Evolutionary conservation across 2,797 vertebrate genomes (phyloP).

Genomic region (Myotis pilosus): DNA sequence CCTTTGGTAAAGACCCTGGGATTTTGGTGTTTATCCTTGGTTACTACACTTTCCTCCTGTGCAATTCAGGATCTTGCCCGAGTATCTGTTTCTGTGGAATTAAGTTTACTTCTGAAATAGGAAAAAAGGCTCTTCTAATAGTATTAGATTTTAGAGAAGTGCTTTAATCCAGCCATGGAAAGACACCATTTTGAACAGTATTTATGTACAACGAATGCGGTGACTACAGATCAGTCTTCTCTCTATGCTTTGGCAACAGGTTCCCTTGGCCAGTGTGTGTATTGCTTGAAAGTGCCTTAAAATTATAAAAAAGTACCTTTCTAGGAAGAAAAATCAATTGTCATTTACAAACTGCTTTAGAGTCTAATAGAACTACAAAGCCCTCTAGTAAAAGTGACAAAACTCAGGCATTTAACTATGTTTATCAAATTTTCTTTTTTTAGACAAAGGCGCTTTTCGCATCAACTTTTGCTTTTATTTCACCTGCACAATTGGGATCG

Average conservation of each 20-base stretch:
- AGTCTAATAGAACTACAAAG: conserved; percentile 17
- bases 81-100: conserved; percentile 22
- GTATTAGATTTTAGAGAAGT: background rate
- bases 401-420: conserved; percentile 47
- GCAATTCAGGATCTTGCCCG: conserved; percentile 14
- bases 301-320: background rate
- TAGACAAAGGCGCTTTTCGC: conserved; percentile 22
- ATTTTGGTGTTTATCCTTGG: conserved; percentile 24
- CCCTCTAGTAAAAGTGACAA: conserved; percentile 39
- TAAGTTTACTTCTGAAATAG: conserved; percentile 42
- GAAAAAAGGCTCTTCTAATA: conserved; percentile 15
- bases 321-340: conserved; percentile 5
- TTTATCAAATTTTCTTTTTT: conserved; percentile 63
- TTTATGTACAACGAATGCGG: background rate
- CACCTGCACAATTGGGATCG: conserved; percentile 14
- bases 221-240: conserved; percentile 34
- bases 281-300: conserved; percentile 3
- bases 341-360: conserved; percentile 29
- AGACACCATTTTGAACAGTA: conserved; percentile 6
- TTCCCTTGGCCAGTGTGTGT: background rate
- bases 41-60: conserved; percentile 43
- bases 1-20: conserved; percentile 1
- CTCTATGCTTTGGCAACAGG: background rate
- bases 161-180: conserved; percentile 12
- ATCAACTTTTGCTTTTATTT: conserved; percentile 55